Base-by-base conservation (phyloP, 2,888 invertebrate genomes). In the Actias luna region DNA sequence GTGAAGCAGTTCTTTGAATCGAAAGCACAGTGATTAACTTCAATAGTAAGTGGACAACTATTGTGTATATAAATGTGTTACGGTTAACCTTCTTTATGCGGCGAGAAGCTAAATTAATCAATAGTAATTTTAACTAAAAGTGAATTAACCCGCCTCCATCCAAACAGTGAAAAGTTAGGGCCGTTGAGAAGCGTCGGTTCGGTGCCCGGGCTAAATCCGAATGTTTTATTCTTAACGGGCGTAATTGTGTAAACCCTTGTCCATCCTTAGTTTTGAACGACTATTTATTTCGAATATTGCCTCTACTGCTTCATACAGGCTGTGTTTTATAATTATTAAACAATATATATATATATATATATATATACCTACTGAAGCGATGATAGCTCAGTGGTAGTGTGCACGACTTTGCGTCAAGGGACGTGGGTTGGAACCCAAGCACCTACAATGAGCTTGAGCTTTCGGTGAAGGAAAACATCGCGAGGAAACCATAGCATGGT, bases 231-330 rank as follows among this genome's bases (percentile, higher is more conserved):
- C 91, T 91, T 91, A 86, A 87, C 82, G 81, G 79, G 46, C 80
- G 75, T 68, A 92, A 92, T 92, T 89, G 88, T 83, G 80, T 83
- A 82, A 82, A 91, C 92, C 92, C 91, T 91, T 82, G 88, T 92
- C 89, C 79, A 80, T 83, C 83, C 88, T 83, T 84, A 83, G 84
- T 87, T 88, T 82, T 85, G 88, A 86, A 82, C 78, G 88, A 88
- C 87, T 89, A 88, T 91, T 90, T 86, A 88, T 89, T 88, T 85
- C 80, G 79, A 82, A 82, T 84, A 85, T 82, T 76, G 74, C 72
- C 70, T 69, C 66, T 67, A 63, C 57, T 63, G 58, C 61, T 64
- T 67, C 59, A 64, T 81, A 85, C 82, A 85, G 84, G 83, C 66
- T 84, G 86, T 76, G 66, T 67, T 64, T 36, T 62, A 16, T 46